Percentiles rank a stretch among this genome's conserved stretches.
Evolutionary conservation across 2,888 invertebrate genomes (phyloP).

Genomic region (Nowickia ferox): DNA sequence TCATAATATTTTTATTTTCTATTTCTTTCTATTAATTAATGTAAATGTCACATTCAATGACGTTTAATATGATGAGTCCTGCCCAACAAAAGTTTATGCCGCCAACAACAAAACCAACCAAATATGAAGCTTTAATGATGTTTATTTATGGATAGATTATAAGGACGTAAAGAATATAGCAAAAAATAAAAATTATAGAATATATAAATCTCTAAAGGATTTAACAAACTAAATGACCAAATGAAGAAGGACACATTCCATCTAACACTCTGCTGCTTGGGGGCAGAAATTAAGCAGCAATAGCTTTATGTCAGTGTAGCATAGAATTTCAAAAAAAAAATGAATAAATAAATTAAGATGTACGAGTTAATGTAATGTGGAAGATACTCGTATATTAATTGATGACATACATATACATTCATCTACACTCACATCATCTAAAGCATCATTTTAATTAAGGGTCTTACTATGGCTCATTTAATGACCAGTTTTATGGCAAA

Average conservation of each 20-base stretch:
- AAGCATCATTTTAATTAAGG: conserved; percentile 68
- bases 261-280: background rate
- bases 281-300: conserved; percentile 26
- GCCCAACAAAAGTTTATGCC: conserved; percentile 50
- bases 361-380: conserved; percentile 42
- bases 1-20: conserved; percentile 25
- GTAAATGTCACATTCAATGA: conserved; percentile 77
- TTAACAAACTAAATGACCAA: conserved; percentile 67
- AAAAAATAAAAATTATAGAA: conserved; percentile 28
- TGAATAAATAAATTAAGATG: conserved; percentile 44
- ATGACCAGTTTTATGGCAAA: conserved; percentile 39
- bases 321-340: conserved; percentile 27
- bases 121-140: conserved; percentile 48
- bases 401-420: conserved; percentile 54
- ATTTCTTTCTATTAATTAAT: conserved; percentile 78
- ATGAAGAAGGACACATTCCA: conserved; percentile 48
- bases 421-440: background rate
- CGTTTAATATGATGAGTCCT: conserved; percentile 73
- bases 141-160: conserved; percentile 70
- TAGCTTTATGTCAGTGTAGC: background rate
- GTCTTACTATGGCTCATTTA: conserved; percentile 53
- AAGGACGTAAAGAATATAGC: conserved; percentile 1
- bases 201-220: conserved; percentile 80
- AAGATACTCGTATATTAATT: conserved; percentile 59
- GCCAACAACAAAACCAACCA: conserved; percentile 10